Conservation (phyloP, 2,797 vertebrate genomes). For the Rhynchotus rufescens region DNA sequence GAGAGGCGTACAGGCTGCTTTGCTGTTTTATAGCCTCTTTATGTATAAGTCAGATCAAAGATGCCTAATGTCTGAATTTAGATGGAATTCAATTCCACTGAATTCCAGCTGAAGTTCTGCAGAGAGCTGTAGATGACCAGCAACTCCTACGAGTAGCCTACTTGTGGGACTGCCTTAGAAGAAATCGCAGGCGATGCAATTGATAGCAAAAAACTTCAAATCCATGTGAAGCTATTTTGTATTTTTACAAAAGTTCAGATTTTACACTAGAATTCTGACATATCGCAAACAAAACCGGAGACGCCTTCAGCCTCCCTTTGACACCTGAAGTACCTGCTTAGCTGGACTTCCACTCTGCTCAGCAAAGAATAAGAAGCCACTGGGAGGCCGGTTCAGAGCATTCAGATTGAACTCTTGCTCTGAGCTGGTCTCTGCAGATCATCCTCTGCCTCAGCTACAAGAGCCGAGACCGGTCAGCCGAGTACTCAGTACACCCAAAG, state of each 20-base stretch:
- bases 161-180: neutral
- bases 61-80: neutral
- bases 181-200: neutral
- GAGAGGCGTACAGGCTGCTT: neutral
- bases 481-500: neutral
- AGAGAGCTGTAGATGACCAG: neutral
- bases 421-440: neutral
- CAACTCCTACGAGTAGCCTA: neutral
- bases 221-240: neutral
- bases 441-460: neutral
- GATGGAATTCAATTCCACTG: neutral
- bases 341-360: neutral
- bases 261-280: neutral
- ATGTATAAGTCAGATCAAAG: neutral
- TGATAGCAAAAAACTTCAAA: neutral
- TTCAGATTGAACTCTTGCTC: neutral
- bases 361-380: neutral
- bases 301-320: neutral
- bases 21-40: neutral
- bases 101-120: conserved; percentile 1
- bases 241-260: neutral
- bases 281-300: neutral
- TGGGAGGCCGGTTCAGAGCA: neutral
- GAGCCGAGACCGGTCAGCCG: neutral
- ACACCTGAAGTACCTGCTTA: neutral